Evolutionary conservation across 1,140 invertebrate species (phyloP).

Genomic region (Arctopsyche grandis): DNA sequence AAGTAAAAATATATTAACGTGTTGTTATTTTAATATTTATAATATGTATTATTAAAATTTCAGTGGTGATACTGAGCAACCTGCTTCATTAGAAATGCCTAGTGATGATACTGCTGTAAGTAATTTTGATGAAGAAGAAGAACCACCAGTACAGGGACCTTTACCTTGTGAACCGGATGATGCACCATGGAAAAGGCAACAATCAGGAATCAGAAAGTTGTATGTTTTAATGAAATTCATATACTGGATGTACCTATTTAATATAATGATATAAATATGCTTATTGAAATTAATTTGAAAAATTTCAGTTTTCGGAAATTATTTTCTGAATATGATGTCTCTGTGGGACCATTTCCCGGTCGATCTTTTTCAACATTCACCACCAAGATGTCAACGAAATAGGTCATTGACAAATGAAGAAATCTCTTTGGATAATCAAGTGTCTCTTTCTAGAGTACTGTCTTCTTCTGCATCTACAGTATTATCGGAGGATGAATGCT

Average conservation of each 20-base stretch:
- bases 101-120: slow-evolving; percentile 19
- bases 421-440: neutral
- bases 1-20: too few species aligned
- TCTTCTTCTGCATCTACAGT: slow-evolving; percentile 46
- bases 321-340: slow-evolving; percentile 67
- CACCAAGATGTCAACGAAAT: slow-evolving; percentile 58
- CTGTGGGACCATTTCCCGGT: slow-evolving; percentile 65
- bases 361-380: slow-evolving; percentile 61
- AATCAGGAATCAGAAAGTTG: slow-evolving; percentile 94
- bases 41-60: neutral
- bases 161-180: slow-evolving; percentile 95
- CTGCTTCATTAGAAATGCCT: slow-evolving; percentile 31
- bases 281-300: neutral
- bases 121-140: slow-evolving; percentile 70
- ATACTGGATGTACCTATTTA: neutral
- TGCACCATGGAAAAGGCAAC: slow-evolving; percentile 87
- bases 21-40: too few species aligned
- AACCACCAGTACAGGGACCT: slow-evolving; percentile 93
- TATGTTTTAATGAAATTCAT: slow-evolving; percentile 72
- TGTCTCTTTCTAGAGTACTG: slow-evolving; percentile 6
- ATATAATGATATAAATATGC: neutral
- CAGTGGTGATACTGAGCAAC: slow-evolving; percentile 26
- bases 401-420: slow-evolving; percentile 50
- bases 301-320: slow-evolving; percentile 67
- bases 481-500: slow-evolving; percentile 51